These are phyloP conservation scores for Poeciliopsis retropinna DNA, from an alignment of 2,113 vertebrate genomes.

Conservation along the genomic window DNA sequence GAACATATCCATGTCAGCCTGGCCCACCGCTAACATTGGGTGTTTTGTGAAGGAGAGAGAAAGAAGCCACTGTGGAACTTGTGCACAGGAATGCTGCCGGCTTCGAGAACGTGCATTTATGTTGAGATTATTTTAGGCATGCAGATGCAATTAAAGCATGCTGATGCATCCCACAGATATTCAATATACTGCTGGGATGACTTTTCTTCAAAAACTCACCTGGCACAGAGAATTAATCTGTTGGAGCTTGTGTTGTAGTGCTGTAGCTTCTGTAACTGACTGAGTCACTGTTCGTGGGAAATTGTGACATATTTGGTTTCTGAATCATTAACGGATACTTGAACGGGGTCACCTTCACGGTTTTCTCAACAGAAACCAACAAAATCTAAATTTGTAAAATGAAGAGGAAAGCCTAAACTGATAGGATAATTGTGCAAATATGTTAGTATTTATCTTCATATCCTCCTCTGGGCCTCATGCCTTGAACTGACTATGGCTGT, in stretches of 20 bases:
- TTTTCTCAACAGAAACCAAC: background rate
- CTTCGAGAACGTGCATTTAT: background rate
- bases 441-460: too few relatives aligned
- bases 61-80: constrained; percentile 52
- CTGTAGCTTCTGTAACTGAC: background rate
- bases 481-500: background rate
- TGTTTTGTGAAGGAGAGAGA: constrained; percentile 37
- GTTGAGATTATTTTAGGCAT: background rate
- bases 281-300: background rate
- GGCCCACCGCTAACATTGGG: constrained; percentile 49
- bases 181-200: too few relatives aligned
- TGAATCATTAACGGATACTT: background rate
- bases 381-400: background rate
- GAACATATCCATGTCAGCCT: constrained; percentile 37
- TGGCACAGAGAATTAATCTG: background rate
- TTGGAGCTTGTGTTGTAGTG: background rate
- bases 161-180: too few relatives aligned
- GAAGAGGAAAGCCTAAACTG: too few relatives aligned
- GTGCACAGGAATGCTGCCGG: constrained; percentile 33
- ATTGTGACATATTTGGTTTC: background rate
- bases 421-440: too few relatives aligned
- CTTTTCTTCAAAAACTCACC: too few relatives aligned
- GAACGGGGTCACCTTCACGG: background rate
- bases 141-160: too few relatives aligned
- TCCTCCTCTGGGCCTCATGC: too few relatives aligned